phyloP scores from a whole-genome alignment of 2,888 invertebrate genomes.

The Diarsia dahlii region DNA sequence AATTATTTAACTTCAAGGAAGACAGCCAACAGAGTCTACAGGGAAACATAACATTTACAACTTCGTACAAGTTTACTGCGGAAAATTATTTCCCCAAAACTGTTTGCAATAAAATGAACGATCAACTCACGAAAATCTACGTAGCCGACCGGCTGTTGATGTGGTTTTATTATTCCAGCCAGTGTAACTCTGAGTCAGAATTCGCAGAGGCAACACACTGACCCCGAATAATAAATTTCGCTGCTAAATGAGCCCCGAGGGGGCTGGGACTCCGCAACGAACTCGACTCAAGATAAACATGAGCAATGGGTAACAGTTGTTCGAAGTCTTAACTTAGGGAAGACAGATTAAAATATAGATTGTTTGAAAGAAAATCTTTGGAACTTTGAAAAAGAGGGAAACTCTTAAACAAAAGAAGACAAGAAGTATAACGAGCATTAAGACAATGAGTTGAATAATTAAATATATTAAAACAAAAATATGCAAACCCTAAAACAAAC shows the following conservation, averaged over 20 bases:
- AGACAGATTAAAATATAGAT: conserved; percentile 22
- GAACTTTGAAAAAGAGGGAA: conserved; percentile 8
- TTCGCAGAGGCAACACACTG: conserved; percentile 68
- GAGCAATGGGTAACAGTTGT: conserved; percentile 50
- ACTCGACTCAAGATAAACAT: conserved; percentile 63
- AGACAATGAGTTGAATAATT: neutral
- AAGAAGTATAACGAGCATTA: neutral
- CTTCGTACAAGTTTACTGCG: conserved; percentile 31
- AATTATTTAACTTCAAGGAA: conserved; percentile 27
- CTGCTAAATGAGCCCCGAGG: conserved; percentile 64
- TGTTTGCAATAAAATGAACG: conserved; percentile 51
- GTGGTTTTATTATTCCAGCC: conserved; percentile 64
- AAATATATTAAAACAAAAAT: neutral
- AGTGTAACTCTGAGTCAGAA: conserved; percentile 63
- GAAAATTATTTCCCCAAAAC: conserved; percentile 48
- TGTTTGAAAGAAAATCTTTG: neutral
- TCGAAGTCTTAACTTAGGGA: conserved; percentile 28
- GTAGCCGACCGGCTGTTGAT: conserved; percentile 48
- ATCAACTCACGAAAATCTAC: conserved; percentile 53
- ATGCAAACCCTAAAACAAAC: neutral
- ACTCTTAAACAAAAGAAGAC: neutral
- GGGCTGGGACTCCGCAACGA: conserved; percentile 56
- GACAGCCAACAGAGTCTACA: conserved; percentile 13
- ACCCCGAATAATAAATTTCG: conserved; percentile 70
- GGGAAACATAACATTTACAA: conserved; percentile 50